Evolutionary conservation across 2,888 invertebrate species (phyloP).

Genomic region (Microplitis manilae): DNA sequence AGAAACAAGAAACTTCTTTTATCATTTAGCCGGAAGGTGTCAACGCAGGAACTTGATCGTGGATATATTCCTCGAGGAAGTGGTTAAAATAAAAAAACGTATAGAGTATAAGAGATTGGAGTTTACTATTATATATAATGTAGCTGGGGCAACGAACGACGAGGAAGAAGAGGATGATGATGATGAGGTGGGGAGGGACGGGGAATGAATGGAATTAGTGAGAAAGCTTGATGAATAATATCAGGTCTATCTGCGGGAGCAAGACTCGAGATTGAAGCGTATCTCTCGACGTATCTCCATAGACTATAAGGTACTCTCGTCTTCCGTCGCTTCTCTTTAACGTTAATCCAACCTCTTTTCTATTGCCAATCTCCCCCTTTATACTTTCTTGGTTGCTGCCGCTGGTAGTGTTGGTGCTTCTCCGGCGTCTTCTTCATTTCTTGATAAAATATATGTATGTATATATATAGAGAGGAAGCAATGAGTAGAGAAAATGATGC

Average conservation of each 20-base stretch:
- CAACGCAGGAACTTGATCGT: neutral
- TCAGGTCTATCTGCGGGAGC: conserved; percentile 70
- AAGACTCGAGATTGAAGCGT: conserved; percentile 65
- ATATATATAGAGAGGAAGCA: neutral
- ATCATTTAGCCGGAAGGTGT: neutral
- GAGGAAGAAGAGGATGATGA: neutral
- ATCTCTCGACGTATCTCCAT: conserved; percentile 70
- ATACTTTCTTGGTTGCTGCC: conserved; percentile 19
- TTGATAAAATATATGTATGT: neutral
- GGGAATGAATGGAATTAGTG: conserved; percentile 72
- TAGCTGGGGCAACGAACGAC: conserved; percentile 1
- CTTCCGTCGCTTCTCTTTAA: conserved; percentile 48
- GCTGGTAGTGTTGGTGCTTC: neutral
- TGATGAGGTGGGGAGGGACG: conserved; percentile 31
- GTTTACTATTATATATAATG: conserved; percentile 1
- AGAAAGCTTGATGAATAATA: conserved; percentile 71
- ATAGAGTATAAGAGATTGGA: neutral
- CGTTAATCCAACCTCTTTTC: conserved; percentile 57
- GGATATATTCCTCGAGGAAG: neutral
- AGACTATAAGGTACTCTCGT: conserved; percentile 59
- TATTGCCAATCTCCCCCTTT: conserved; percentile 29
- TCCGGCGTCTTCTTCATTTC: neutral
- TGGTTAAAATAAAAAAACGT: neutral
- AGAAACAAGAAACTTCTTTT: neutral
- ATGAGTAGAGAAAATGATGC: conserved; percentile 24